Evolutionary conservation across 2,797 vertebrate species (phyloP).

Genomic region (Manis javanica): DNA sequence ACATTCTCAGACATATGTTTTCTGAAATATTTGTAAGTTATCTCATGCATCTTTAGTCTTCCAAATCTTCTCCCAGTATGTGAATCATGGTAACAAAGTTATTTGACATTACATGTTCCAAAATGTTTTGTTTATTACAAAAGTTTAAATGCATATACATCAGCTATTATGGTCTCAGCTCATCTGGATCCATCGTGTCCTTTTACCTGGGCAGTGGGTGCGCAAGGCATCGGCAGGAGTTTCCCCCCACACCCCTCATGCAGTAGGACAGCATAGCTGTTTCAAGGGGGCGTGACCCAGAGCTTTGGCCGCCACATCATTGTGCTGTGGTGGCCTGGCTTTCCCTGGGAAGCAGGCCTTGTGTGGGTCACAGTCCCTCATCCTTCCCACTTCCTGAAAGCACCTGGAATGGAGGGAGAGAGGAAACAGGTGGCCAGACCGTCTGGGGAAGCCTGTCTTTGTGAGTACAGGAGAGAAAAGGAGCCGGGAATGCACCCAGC

Average conservation of each 20-base stretch:
- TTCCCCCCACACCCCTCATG: not conserved
- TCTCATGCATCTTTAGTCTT: conserved; percentile 57
- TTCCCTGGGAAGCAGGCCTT: not conserved
- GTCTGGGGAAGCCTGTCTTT: not conserved
- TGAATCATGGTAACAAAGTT: conserved; percentile 60
- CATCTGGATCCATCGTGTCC: not conserved
- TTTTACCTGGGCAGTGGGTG: not conserved
- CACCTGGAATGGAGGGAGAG: not conserved
- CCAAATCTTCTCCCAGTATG: conserved; percentile 61
- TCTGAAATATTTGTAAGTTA: conserved; percentile 51
- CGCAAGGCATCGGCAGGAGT: not conserved
- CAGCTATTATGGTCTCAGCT: not conserved
- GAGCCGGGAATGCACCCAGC: not conserved
- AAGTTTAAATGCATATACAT: conserved; percentile 47
- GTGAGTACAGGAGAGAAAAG: not conserved
- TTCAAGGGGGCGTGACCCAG: not conserved
- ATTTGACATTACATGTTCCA: conserved; percentile 68
- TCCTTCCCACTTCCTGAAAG: not conserved
- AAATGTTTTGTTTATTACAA: conserved; percentile 48
- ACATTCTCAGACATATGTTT: conserved; percentile 61
- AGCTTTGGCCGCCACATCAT: not conserved
- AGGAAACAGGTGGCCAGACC: not conserved
- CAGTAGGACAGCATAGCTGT: not conserved
- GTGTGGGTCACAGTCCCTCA: not conserved
- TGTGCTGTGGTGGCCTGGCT: not conserved